Evolutionary conservation across 2,888 invertebrate genomes (phyloP).

Genomic region (Ashinkailepas kermadecensis): DNA sequence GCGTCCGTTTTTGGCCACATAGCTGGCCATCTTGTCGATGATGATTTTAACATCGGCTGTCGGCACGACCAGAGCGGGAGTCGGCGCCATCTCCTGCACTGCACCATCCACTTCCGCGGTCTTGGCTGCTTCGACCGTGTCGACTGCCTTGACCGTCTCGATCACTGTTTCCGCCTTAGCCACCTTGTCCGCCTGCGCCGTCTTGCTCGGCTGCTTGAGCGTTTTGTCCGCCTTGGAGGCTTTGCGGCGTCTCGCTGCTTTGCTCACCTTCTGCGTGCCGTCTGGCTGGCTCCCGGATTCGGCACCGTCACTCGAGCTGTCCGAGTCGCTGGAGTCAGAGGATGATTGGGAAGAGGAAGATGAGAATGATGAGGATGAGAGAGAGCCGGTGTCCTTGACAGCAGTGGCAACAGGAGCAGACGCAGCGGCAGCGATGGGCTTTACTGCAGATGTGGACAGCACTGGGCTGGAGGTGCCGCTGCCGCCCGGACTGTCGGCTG

Average conservation of each 20-base stretch:
- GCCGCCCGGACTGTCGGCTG: slow-evolving; percentile 26
- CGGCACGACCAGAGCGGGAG: slow-evolving; percentile 46
- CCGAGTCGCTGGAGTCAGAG: slow-evolving; percentile 13
- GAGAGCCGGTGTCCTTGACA: not conserved
- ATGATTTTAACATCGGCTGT: slow-evolving; percentile 75
- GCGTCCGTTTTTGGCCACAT: slow-evolving; percentile 90
- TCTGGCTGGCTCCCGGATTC: slow-evolving; percentile 10
- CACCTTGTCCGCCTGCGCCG: slow-evolving; percentile 22
- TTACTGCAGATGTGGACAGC: slow-evolving; percentile 19
- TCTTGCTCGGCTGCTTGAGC: not conserved
- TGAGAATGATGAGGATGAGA: too few species aligned
- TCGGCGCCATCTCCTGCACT: slow-evolving; percentile 35
- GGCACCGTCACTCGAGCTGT: slow-evolving; percentile 22
- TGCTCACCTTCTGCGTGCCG: slow-evolving; percentile 22
- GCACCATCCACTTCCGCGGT: slow-evolving; percentile 19
- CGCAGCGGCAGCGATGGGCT: slow-evolving; percentile 21
- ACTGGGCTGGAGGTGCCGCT: slow-evolving; percentile 26
- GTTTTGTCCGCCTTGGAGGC: too few species aligned
- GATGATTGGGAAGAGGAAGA: not conserved
- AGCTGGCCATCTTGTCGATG: slow-evolving; percentile 93
- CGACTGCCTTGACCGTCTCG: slow-evolving; percentile 31
- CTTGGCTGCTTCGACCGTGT: slow-evolving; percentile 27
- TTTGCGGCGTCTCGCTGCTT: not conserved
- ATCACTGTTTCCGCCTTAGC: slow-evolving; percentile 29
- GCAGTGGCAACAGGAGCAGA: not conserved